phyloP scores from a whole-genome alignment of 1,140 invertebrate species.

The Colletes latitarsis region DNA sequence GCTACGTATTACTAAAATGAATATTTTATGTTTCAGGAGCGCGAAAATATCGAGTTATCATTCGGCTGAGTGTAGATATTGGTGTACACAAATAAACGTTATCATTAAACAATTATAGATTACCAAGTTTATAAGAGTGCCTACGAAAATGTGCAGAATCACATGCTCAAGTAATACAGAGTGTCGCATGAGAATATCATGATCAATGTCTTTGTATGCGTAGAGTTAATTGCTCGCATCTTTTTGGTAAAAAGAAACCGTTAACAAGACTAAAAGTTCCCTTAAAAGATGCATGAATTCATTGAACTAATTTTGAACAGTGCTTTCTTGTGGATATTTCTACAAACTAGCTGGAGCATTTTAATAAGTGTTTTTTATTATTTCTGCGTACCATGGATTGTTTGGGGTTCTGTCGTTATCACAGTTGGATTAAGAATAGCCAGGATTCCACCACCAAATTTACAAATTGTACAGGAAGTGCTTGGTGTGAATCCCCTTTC shows the following conservation, averaged over 20 bases:
- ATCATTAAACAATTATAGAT: neutral
- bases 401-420: conserved; percentile 68
- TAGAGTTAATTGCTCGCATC: conserved; percentile 21
- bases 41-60: neutral
- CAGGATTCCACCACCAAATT: conserved; percentile 73
- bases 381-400: conserved; percentile 72
- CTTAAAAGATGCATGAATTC: conserved; percentile 57
- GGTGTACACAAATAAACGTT: conserved; percentile 20
- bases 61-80: neutral
- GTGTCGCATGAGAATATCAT: neutral
- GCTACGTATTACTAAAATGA: neutral
- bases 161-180: conserved; percentile 31
- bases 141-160: conserved; percentile 26
- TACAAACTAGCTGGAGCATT: conserved; percentile 61
- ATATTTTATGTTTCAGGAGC: conserved; percentile 13
- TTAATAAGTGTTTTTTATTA: conserved; percentile 66
- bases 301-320: conserved; percentile 64
- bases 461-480: conserved; percentile 73
- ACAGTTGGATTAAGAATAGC: conserved; percentile 58
- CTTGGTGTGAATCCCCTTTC: conserved; percentile 76
- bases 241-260: neutral
- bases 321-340: conserved; percentile 68
- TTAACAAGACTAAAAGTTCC: conserved; percentile 43
- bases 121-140: conserved; percentile 3
- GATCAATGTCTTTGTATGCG: conserved; percentile 14